phyloP scores from a whole-genome alignment of 2,113 vertebrate species.

The Spermophilus dauricus region DNA sequence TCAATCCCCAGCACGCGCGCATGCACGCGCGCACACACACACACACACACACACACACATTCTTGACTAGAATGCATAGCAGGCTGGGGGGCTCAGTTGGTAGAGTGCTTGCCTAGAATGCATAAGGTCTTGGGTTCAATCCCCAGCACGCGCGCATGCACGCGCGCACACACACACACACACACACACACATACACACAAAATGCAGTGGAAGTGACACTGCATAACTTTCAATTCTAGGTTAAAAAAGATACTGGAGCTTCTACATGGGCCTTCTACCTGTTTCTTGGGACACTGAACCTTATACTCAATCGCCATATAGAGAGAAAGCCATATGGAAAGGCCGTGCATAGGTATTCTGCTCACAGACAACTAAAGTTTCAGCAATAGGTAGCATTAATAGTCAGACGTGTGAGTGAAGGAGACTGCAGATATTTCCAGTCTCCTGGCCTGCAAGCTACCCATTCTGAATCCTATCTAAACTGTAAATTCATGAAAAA shows the following conservation, averaged over 20 bases:
- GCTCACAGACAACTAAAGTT: neutral
- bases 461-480: neutral
- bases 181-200: neutral
- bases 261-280: neutral
- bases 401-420: neutral
- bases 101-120: too few species aligned
- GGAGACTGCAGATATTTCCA: neutral
- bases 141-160: neutral
- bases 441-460: neutral
- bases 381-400: neutral
- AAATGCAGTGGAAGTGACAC: neutral
- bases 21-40: too few species aligned
- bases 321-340: neutral
- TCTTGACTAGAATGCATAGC: too few species aligned
- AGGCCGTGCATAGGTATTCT: neutral
- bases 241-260: neutral
- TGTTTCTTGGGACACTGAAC: neutral
- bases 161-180: neutral
- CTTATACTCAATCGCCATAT: neutral
- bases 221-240: neutral
- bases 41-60: too few species aligned
- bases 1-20: too few species aligned
- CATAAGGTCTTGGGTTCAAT: too few species aligned
- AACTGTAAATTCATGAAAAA: constrained; percentile 73
- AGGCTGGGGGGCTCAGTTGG: too few species aligned